phyloP scores from a whole-genome alignment of 30 jellyfish, hydroid and myxozoan species.

The Morbakka virulenta region DNA sequence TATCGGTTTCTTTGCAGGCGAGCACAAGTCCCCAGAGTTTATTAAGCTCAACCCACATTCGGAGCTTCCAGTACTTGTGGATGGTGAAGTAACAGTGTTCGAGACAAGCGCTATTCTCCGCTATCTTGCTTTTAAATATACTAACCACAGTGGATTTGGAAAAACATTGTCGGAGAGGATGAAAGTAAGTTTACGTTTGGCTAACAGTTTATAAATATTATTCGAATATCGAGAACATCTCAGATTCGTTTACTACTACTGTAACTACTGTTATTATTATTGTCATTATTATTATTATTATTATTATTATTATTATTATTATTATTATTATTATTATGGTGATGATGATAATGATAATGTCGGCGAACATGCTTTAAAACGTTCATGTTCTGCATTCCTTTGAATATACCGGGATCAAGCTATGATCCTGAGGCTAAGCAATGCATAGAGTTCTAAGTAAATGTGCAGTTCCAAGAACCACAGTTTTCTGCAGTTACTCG shows the following conservation, averaged over 20 bases:
- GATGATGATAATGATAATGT: too few species aligned
- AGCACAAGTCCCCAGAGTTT: conserved; percentile 59
- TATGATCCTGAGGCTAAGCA: too few species aligned
- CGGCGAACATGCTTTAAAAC: too few species aligned
- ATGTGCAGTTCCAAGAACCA: too few species aligned
- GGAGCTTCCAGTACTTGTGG: conserved; percentile 88
- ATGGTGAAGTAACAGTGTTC: conserved; percentile 65
- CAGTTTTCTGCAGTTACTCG: too few species aligned
- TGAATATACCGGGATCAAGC: too few species aligned
- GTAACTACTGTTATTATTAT: not conserved
- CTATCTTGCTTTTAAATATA: conserved; percentile 72
- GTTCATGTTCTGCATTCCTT: too few species aligned
- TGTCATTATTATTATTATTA: too few species aligned
- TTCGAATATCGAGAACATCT: not conserved
- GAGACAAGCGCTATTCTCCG: conserved; percentile 79
- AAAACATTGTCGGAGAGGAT: conserved; percentile 41
- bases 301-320: too few species aligned
- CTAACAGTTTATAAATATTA: not conserved
- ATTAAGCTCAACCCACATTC: conserved; percentile 71
- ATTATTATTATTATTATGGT: too few species aligned
- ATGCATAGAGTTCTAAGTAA: too few species aligned
- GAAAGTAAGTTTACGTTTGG: conserved; percentile 58
- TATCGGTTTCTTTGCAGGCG: too few species aligned
- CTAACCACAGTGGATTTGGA: conserved; percentile 82
- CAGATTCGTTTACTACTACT: not conserved